These are phyloP conservation scores for Achlya flavicornis DNA, from an alignment of 2,888 invertebrate species.

Conservation along the genomic window DNA sequence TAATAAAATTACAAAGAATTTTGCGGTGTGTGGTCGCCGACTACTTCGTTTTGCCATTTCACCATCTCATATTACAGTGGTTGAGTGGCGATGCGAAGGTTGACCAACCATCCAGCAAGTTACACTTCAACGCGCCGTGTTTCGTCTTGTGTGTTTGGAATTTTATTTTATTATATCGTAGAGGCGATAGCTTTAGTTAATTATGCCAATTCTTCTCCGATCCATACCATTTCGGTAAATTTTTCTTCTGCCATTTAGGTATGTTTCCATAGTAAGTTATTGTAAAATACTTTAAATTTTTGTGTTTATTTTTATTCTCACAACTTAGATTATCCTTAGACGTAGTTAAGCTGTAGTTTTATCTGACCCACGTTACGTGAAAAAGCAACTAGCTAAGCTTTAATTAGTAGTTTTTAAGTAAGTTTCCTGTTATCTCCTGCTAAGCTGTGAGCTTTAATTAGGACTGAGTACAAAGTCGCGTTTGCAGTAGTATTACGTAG, in stretches of 20 bases:
- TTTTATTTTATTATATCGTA: neutral
- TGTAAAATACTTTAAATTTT: too few relatives aligned
- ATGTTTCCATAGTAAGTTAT: too few relatives aligned
- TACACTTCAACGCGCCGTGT: too few relatives aligned
- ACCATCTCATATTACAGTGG: neutral
- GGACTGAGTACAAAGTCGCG: neutral
- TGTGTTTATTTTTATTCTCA: neutral
- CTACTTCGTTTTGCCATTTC: neutral
- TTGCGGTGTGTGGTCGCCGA: neutral
- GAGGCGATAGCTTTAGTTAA: neutral
- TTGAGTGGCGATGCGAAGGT: too few relatives aligned
- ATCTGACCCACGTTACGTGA: neutral
- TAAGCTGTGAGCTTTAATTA: conserved; percentile 2
- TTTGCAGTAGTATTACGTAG: too few relatives aligned
- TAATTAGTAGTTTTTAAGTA: conserved; percentile 8
- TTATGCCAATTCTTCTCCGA: too few relatives aligned
- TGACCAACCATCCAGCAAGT: too few relatives aligned
- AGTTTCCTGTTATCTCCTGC: conserved; percentile 6
- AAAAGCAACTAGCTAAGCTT: conserved; percentile 4
- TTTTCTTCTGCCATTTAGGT: too few relatives aligned
- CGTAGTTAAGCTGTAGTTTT: neutral
- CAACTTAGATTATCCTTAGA: neutral
- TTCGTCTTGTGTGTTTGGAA: neutral
- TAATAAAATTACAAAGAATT: too few relatives aligned
- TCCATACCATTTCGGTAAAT: too few relatives aligned